These are phyloP conservation scores for Porites lobata DNA, from an alignment of 92 coral and sea anemone genomes.

Conservation along the genomic window DNA sequence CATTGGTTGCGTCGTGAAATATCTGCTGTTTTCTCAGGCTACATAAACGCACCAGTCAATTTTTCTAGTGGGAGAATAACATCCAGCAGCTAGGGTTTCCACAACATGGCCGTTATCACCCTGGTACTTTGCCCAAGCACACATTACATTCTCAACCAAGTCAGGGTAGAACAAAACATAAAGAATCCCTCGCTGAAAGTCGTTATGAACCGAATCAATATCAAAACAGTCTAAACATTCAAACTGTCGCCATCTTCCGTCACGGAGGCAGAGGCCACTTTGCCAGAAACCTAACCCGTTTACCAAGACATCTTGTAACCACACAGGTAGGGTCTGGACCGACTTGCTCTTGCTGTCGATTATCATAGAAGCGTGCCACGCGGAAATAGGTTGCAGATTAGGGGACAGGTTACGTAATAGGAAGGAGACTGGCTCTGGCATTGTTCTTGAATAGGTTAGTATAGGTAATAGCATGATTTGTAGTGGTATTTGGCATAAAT, in stretches of 20 bases:
- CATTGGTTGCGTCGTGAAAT: not conserved
- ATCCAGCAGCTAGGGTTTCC: conserved; percentile 63
- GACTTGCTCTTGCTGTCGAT: not conserved
- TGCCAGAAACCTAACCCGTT: conserved; percentile 79
- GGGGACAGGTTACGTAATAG: conserved; percentile 47
- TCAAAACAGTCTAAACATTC: conserved; percentile 75
- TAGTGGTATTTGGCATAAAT: no score
- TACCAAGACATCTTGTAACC: conserved; percentile 68
- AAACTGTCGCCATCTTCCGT: conserved; percentile 75
- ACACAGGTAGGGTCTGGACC: conserved; percentile 47
- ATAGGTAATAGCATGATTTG: no score
- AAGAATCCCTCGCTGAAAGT: conserved; percentile 70
- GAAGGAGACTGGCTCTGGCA: conserved; percentile 38
- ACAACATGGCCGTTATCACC: conserved; percentile 50
- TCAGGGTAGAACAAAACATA: conserved; percentile 73
- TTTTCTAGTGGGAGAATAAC: conserved; percentile 45
- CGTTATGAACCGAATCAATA: conserved; percentile 74
- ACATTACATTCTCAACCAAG: conserved; percentile 69
- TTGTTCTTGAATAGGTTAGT: conserved; percentile 53
- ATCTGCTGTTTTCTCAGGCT: not conserved
- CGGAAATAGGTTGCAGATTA: conserved; percentile 47
- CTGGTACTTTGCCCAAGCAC: conserved; percentile 73
- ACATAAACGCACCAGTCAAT: conserved; percentile 38
- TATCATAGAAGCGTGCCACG: conserved; percentile 69
- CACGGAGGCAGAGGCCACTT: conserved; percentile 58